Conservation (phyloP, 2,113 vertebrate species). For the Loxodonta africana region DNA sequence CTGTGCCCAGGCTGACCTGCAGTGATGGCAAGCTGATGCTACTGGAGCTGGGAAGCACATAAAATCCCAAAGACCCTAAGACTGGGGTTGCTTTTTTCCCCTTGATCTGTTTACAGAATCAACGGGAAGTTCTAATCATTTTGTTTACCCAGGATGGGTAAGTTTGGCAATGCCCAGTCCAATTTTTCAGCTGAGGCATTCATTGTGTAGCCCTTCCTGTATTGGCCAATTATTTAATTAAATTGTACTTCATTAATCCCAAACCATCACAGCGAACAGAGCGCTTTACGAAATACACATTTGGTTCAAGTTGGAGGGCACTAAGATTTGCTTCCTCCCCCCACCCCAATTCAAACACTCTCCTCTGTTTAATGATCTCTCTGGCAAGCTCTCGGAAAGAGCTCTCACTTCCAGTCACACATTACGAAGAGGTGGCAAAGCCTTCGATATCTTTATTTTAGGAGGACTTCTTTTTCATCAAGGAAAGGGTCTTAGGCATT, state of each 20-base stretch:
- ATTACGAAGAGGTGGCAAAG: slow-evolving; percentile 84
- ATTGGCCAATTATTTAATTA: slow-evolving; percentile 90
- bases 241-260: slow-evolving; percentile 89
- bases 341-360: slow-evolving; percentile 75
- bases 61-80: slow-evolving; percentile 66
- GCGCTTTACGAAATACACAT: slow-evolving; percentile 74
- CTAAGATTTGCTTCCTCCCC: slow-evolving; percentile 65
- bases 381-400: slow-evolving; percentile 83
- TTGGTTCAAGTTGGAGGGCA: slow-evolving; percentile 77
- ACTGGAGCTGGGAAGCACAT: slow-evolving; percentile 33
- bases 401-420: slow-evolving; percentile 80
- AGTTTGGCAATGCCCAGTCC: slow-evolving; percentile 82
- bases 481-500: slow-evolving; percentile 78
- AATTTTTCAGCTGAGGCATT: slow-evolving; percentile 86
- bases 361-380: slow-evolving; percentile 83
- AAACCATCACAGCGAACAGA: slow-evolving; percentile 80
- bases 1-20: slow-evolving; percentile 54
- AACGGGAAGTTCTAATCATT: slow-evolving; percentile 86
- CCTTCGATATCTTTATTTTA: slow-evolving; percentile 86
- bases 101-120: slow-evolving; percentile 78
- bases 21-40: slow-evolving; percentile 58
- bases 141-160: slow-evolving; percentile 86
- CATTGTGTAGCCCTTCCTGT: slow-evolving; percentile 82
- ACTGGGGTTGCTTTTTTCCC: slow-evolving; percentile 64
- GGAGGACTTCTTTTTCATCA: slow-evolving; percentile 81